phyloP scores from a whole-genome alignment of 35 echinoderm and acorn worm genomes.

The Acanthaster planci region DNA sequence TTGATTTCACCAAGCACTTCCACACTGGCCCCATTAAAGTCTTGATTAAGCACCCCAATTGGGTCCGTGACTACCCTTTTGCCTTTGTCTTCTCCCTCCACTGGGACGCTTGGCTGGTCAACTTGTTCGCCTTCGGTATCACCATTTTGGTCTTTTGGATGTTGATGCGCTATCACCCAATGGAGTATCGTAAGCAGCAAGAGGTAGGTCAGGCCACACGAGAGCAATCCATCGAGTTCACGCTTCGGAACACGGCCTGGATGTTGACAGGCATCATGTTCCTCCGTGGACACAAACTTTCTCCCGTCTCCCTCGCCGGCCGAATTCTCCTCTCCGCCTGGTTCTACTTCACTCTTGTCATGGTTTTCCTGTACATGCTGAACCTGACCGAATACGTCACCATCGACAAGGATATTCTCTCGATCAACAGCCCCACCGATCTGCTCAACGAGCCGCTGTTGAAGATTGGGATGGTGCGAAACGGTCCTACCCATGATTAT shows the following conservation, averaged over 20 bases:
- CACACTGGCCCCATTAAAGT: slow-evolving; percentile 47
- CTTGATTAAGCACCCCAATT: slow-evolving; percentile 68
- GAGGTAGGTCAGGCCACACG: slow-evolving; percentile 52
- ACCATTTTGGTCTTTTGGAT: slow-evolving; percentile 47
- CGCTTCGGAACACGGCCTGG: slow-evolving; percentile 50
- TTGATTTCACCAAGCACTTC: slow-evolving; percentile 71
- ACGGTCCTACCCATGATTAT: slow-evolving; percentile 72
- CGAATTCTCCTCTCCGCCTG: slow-evolving; percentile 64
- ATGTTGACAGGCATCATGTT: slow-evolving; percentile 36
- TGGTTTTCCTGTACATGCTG: slow-evolving; percentile 67
- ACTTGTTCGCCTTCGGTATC: slow-evolving; percentile 64
- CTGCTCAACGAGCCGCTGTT: slow-evolving; percentile 54
- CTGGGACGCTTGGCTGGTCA: slow-evolving; percentile 64
- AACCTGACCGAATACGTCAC: slow-evolving; percentile 67
- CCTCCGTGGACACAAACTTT: slow-evolving; percentile 64
- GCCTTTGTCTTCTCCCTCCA: slow-evolving; percentile 66
- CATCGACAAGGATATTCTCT: slow-evolving; percentile 54
- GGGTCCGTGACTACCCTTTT: slow-evolving; percentile 70
- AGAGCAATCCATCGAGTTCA: slow-evolving; percentile 67
- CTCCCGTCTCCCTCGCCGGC: slow-evolving; percentile 59
- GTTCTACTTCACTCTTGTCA: slow-evolving; percentile 68
- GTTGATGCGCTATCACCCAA: slow-evolving; percentile 56
- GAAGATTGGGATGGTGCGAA: slow-evolving; percentile 63
- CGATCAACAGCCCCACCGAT: slow-evolving; percentile 43
- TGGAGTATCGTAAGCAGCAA: slow-evolving; percentile 57